phyloP scores from a whole-genome alignment of 2,113 vertebrate species.

The Pandion haliaetus region DNA sequence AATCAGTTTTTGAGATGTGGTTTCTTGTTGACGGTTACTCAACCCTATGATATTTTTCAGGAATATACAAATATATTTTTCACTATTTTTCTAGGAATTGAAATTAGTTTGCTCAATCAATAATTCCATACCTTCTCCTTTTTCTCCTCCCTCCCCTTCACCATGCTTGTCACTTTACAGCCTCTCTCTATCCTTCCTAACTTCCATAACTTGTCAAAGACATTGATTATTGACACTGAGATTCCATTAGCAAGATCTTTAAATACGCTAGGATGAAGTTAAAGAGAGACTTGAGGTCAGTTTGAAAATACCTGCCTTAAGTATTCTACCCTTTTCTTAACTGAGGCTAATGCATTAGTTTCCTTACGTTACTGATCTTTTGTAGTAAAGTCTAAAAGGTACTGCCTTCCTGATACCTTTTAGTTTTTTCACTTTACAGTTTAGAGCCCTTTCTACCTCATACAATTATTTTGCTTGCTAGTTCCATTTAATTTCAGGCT shows the following conservation, averaged over 20 bases:
- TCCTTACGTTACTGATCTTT: neutral
- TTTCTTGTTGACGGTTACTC: neutral
- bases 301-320: neutral
- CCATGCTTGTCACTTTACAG: neutral
- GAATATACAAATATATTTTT: neutral
- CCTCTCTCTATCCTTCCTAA: neutral
- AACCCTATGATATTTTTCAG: neutral
- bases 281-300: neutral
- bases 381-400: neutral
- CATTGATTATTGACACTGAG: neutral
- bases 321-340: neutral
- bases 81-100: neutral
- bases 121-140: neutral
- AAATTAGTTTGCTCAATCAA: neutral
- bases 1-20: neutral
- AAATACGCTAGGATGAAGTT: neutral
- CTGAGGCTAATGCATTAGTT: neutral
- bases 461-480: neutral
- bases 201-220: neutral
- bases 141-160: neutral
- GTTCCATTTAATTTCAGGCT: neutral
- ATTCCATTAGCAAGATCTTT: neutral
- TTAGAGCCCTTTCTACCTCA: neutral
- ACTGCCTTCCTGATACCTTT: neutral
- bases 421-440: neutral